Conservation (phyloP, 2,888 invertebrate genomes). For the Orthosia cruda region DNA sequence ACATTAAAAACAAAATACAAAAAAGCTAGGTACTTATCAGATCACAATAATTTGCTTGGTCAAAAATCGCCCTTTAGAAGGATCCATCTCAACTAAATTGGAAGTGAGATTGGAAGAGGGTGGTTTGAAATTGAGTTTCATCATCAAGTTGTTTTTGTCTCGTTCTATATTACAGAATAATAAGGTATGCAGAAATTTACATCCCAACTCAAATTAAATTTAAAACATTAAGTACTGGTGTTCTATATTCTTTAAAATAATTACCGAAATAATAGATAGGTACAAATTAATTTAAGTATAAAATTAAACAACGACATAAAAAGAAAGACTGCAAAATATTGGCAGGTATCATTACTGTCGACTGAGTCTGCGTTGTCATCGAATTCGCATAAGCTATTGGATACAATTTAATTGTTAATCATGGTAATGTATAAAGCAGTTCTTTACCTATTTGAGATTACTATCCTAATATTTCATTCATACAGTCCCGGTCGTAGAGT, state of each 20-base stretch:
- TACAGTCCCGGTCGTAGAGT: not conserved
- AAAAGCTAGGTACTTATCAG: slow-evolving; percentile 42
- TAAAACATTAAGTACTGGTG: slow-evolving; percentile 49
- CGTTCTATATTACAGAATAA: slow-evolving; percentile 27
- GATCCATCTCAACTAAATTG: slow-evolving; percentile 10
- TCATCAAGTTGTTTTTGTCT: slow-evolving; percentile 4
- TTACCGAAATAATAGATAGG: slow-evolving; percentile 34
- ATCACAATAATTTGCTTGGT: slow-evolving; percentile 53
- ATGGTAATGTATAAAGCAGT: not conserved
- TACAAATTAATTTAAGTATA: slow-evolving; percentile 56
- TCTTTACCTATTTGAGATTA: slow-evolving; percentile 31
- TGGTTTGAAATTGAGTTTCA: slow-evolving; percentile 11
- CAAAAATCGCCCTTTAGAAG: slow-evolving; percentile 25
- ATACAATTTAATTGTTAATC: not conserved
- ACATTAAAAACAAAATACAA: slow-evolving; percentile 40
- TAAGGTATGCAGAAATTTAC: slow-evolving; percentile 14
- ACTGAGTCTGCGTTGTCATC: not conserved
- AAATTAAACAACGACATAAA: slow-evolving; percentile 36
- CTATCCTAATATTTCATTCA: slow-evolving; percentile 26
- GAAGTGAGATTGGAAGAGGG: slow-evolving; percentile 11
- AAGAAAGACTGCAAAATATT: slow-evolving; percentile 45
- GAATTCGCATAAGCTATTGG: slow-evolving; percentile 8
- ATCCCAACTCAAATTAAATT: slow-evolving; percentile 44
- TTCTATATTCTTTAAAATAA: slow-evolving; percentile 12
- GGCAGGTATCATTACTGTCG: slow-evolving; percentile 24